Percentiles rank a stretch among this genome's conserved stretches.
These are phyloP conservation scores for Podiceps cristatus DNA, from an alignment of 2,113 vertebrate species.

Conservation along the genomic window DNA sequence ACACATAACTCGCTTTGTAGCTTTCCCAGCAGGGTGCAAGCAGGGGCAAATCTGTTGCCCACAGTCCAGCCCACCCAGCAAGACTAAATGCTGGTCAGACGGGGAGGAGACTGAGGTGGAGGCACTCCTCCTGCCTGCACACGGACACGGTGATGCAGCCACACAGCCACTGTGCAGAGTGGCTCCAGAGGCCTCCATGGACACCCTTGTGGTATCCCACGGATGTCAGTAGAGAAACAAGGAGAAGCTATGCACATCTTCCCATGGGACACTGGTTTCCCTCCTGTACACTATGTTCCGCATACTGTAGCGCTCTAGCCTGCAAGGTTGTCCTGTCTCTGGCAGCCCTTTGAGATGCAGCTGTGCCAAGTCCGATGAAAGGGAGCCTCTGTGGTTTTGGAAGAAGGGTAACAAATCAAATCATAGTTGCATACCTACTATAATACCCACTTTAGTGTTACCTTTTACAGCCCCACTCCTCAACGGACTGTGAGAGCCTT, in stretches of 20 bases:
- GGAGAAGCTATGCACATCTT: background rate
- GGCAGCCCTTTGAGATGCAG: background rate
- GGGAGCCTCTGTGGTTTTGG: background rate
- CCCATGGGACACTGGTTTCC: background rate
- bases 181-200: background rate
- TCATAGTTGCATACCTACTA: background rate
- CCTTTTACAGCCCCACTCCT: background rate
- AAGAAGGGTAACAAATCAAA: background rate
- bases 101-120: background rate
- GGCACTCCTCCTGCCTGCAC: background rate
- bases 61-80: background rate
- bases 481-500: background rate
- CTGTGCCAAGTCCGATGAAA: background rate
- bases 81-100: conserved; percentile 1
- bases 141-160: accelerated
- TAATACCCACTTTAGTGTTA: background rate
- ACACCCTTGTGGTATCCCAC: background rate
- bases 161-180: background rate
- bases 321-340: background rate
- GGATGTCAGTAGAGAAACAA: background rate
- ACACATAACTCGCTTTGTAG: background rate
- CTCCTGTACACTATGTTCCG: background rate
- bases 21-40: background rate
- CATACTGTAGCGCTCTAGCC: background rate
- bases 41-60: background rate